Percentiles rank a stretch among this genome's conserved stretches.
These are phyloP conservation scores for Malacoraja senta DNA, from an alignment of 2,797 vertebrate genomes.

Conservation along the genomic window DNA sequence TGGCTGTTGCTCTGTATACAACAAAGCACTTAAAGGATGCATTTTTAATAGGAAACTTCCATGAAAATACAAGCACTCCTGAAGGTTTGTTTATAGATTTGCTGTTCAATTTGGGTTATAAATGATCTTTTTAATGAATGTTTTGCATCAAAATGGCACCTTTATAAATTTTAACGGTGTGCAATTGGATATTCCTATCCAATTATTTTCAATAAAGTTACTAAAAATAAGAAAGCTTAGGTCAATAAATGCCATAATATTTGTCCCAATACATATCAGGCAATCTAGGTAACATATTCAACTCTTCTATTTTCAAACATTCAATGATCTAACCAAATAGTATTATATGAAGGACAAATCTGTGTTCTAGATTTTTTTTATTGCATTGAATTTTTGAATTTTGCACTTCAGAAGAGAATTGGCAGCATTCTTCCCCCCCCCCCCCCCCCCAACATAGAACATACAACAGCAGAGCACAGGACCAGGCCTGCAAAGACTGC, in stretches of 20 bases:
- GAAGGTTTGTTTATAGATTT: not conserved
- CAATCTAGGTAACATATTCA: not conserved
- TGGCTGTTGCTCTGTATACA: not conserved
- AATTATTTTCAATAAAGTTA: no score
- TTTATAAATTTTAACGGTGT: not conserved
- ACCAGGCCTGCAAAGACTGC: no score
- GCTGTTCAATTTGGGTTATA: not conserved
- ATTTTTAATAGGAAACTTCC: not conserved
- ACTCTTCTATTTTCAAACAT: not conserved
- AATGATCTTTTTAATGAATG: not conserved
- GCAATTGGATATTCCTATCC: no score
- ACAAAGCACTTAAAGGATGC: not conserved
- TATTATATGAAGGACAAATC: not conserved
- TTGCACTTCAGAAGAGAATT: not conserved
- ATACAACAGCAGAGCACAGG: no score
- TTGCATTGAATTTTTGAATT: not conserved
- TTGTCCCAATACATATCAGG: no score
- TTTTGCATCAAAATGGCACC: not conserved
- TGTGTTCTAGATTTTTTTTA: not conserved
- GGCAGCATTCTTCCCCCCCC: not conserved
- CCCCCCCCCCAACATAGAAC: no score
- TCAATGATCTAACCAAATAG: not conserved
- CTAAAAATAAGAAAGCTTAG: no score
- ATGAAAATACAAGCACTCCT: not conserved
- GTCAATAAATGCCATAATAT: not conserved